A percentile compares a stretch with the other conserved stretches of the same genome.
Evolutionary conservation across 2,888 invertebrate genomes (phyloP).

Genomic region (Caenorhabditis sp.): DNA sequence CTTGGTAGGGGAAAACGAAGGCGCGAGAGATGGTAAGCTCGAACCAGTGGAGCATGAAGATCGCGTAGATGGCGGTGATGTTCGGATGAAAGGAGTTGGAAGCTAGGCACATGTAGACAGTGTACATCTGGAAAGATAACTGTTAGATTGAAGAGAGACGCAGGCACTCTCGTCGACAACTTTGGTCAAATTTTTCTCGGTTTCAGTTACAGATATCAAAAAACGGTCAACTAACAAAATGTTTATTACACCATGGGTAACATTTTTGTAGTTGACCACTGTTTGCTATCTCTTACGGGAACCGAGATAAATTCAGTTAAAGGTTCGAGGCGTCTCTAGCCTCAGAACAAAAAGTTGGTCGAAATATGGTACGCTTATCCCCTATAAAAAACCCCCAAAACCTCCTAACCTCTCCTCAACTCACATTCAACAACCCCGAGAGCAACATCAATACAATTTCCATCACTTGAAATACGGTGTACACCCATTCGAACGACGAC

Average conservation of each 20-base stretch:
- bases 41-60: constrained; percentile 51
- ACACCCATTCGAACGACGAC: constrained; percentile 13
- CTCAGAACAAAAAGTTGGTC: too few species aligned
- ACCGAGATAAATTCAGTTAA: too few species aligned
- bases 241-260: too few species aligned
- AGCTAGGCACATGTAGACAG: constrained; percentile 31
- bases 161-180: too few species aligned
- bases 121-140: constrained; percentile 24
- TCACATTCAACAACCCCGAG: constrained; percentile 18
- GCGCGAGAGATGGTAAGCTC: constrained; percentile 32
- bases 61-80: constrained; percentile 24
- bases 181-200: too few species aligned
- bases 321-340: too few species aligned
- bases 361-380: too few species aligned
- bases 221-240: too few species aligned
- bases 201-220: too few species aligned
- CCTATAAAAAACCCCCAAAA: neutral
- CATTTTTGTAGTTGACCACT: too few species aligned
- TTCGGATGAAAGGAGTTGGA: constrained; percentile 41
- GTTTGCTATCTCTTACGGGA: too few species aligned
- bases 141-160: too few species aligned
- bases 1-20: constrained; percentile 43
- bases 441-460: neutral
- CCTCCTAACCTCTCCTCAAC: neutral
- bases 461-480: neutral